Conservation (phyloP, 2,797 vertebrate genomes). For the Jordanella pulchra region DNA sequence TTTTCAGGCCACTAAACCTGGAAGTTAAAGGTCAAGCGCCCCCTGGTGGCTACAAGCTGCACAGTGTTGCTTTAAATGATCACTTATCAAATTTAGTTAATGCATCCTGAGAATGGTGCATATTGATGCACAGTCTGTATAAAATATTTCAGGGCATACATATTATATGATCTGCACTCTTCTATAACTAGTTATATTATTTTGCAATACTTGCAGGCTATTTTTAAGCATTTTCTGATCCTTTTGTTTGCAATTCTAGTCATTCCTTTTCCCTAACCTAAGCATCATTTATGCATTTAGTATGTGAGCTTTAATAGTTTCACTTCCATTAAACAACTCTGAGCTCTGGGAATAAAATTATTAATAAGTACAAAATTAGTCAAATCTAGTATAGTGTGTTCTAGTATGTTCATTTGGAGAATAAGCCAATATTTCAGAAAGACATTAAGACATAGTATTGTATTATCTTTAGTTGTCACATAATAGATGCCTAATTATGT, state of each 20-base stretch:
- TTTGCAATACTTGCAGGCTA: background rate
- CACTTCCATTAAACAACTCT: background rate
- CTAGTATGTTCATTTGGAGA: background rate
- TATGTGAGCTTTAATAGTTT: background rate
- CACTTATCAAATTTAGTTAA: too few relatives aligned
- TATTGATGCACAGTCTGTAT: too few relatives aligned
- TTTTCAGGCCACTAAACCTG: too few relatives aligned
- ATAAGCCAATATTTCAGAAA: background rate
- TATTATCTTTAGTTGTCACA: background rate
- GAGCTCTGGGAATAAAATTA: background rate
- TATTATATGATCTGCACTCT: background rate
- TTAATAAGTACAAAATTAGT: background rate
- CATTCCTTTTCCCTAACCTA: background rate
- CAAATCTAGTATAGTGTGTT: background rate
- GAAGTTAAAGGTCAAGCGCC: too few relatives aligned
- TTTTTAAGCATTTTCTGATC: background rate
- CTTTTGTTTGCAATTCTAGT: too few relatives aligned
- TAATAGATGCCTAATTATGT: too few relatives aligned
- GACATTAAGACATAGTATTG: background rate
- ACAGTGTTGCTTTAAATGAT: too few relatives aligned
- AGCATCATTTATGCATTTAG: background rate
- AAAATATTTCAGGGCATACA: too few relatives aligned
- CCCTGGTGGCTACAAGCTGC: too few relatives aligned
- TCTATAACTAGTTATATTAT: too few relatives aligned
- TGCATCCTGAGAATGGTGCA: too few relatives aligned